Conservation (phyloP, 1,140 invertebrate species). For the Manduca sexta region DNA sequence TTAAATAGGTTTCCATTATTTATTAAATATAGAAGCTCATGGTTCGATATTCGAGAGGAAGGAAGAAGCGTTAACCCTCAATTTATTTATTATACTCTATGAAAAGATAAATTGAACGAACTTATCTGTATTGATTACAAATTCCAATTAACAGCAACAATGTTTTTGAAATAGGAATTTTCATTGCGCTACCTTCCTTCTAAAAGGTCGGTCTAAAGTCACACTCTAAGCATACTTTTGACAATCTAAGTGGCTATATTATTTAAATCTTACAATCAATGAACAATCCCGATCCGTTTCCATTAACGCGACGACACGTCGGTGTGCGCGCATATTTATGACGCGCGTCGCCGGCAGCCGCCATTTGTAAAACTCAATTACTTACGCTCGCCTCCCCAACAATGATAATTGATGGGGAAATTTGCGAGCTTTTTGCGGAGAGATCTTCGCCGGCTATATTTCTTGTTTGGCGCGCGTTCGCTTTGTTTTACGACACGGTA, state of each 20-base stretch:
- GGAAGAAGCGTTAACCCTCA: neutral
- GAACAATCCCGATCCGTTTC: neutral
- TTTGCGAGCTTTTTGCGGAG: slow-evolving; percentile 68
- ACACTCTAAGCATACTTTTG: no score
- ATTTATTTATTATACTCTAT: no score
- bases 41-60: neutral
- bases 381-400: slow-evolving; percentile 43
- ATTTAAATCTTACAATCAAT: neutral
- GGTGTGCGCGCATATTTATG: slow-evolving; percentile 34
- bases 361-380: slow-evolving; percentile 71
- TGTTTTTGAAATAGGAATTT: no score
- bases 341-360: slow-evolving; percentile 32
- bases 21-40: neutral
- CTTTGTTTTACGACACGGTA: slow-evolving; percentile 22
- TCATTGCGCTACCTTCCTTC: no score
- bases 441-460: slow-evolving; percentile 56
- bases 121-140: no score
- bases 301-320: slow-evolving; percentile 20
- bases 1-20: neutral
- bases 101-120: no score
- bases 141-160: no score
- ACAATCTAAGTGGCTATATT: no score
- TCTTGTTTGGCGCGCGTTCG: slow-evolving; percentile 43
- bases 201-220: no score
- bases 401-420: slow-evolving; percentile 71